Percentiles rank a stretch among this genome's conserved stretches.
Conservation (phyloP, 2,113 vertebrate genomes). For the Cyphomyrus plagiostoma region DNA sequence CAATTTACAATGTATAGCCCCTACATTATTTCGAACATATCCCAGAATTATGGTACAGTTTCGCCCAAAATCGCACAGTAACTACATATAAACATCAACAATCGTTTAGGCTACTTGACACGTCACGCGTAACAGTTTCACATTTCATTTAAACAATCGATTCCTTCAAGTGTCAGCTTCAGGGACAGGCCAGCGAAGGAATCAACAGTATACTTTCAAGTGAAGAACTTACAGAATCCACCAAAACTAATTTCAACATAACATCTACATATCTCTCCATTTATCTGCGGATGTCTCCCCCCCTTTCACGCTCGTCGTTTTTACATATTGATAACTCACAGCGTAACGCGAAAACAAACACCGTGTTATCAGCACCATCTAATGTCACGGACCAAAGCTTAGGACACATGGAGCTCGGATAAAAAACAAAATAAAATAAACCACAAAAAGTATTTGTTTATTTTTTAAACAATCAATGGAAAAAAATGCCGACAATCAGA, state of each 20-base stretch:
- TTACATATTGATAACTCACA: slow-evolving; percentile 62
- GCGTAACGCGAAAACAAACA: slow-evolving; percentile 60
- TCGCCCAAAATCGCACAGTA: slow-evolving; percentile 25
- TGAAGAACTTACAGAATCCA: slow-evolving; percentile 30
- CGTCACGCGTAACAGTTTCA: not conserved
- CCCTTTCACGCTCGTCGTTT: slow-evolving; percentile 48
- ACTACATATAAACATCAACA: not conserved
- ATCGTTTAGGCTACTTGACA: not conserved
- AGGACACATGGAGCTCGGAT: slow-evolving; percentile 2
- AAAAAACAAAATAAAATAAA: not conserved
- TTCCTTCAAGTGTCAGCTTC: not conserved
- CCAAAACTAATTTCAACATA: slow-evolving; percentile 38
- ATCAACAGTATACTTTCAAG: slow-evolving; percentile 33
- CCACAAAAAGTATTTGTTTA: not conserved
- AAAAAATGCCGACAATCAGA: not conserved
- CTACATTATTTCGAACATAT: slow-evolving; percentile 27
- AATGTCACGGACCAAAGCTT: slow-evolving; percentile 28
- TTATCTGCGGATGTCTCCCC: slow-evolving; percentile 45
- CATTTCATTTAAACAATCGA: not conserved
- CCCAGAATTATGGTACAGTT: slow-evolving; percentile 46
- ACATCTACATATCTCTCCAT: slow-evolving; percentile 24
- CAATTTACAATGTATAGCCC: slow-evolving; percentile 41
- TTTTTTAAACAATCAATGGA: slow-evolving; percentile 12
- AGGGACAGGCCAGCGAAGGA: not conserved
- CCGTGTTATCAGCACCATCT: slow-evolving; percentile 40